A percentile compares a stretch with the other conserved stretches of the same genome.
These are phyloP conservation scores for Ictalurus punctatus DNA, from an alignment of 2,113 vertebrate species.

Conservation along the genomic window DNA sequence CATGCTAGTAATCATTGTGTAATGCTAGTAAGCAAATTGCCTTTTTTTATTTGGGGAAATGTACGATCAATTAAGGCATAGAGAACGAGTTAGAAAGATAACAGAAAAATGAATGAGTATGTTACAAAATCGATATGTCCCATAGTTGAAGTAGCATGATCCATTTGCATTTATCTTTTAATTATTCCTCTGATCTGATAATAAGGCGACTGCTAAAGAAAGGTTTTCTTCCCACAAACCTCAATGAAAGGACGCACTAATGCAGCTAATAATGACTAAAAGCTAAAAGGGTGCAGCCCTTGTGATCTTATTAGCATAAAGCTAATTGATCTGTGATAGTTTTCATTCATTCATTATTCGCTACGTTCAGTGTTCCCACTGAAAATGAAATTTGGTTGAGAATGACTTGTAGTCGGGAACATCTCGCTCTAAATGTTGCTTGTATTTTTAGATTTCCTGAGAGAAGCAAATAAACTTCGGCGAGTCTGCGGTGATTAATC, in stretches of 20 bases:
- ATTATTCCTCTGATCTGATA: neutral
- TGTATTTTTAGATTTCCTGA: slow-evolving; percentile 6
- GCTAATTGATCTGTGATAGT: slow-evolving; percentile 1
- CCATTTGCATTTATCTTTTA: neutral
- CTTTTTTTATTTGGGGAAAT: neutral
- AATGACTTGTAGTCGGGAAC: neutral
- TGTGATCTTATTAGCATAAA: neutral
- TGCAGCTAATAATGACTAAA: neutral
- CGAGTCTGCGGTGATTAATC: slow-evolving; percentile 37
- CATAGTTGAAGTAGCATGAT: neutral
- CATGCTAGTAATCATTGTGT: neutral
- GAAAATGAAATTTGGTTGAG: neutral
- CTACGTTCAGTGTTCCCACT: neutral
- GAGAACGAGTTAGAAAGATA: neutral
- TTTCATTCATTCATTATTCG: neutral
- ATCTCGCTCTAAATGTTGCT: slow-evolving; percentile 9
- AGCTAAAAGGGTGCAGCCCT: neutral
- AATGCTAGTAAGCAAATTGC: neutral
- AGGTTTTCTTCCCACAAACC: neutral
- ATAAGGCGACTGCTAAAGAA: neutral
- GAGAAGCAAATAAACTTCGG: slow-evolving; percentile 25
- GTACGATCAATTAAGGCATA: neutral
- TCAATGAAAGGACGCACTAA: neutral
- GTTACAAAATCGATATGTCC: neutral
- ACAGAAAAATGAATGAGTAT: neutral